Conservation (phyloP, 1,140 invertebrate species). For the Monomorium pharaonis region DNA sequence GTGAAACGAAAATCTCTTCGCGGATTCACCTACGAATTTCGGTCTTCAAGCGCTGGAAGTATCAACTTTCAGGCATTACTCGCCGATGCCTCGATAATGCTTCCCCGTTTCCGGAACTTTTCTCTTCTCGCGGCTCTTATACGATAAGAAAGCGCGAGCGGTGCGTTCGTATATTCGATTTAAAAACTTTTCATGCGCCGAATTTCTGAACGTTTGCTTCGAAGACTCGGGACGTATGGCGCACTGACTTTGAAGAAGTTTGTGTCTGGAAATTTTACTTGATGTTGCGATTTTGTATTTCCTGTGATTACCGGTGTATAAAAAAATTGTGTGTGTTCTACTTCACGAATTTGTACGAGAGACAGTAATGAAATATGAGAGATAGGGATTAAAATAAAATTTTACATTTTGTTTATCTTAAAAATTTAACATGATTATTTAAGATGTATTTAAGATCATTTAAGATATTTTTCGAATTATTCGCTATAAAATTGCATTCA, state of each 20-base stretch:
- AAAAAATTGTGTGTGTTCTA: background rate
- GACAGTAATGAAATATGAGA: background rate
- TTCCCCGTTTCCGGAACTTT: constrained; percentile 35
- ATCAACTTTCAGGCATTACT: constrained; percentile 41
- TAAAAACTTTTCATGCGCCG: constrained; percentile 37
- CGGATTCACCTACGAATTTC: constrained; percentile 19
- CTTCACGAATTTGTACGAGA: background rate
- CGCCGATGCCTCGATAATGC: constrained; percentile 34
- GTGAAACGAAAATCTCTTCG: background rate
- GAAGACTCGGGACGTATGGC: background rate
- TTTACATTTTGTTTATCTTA: background rate
- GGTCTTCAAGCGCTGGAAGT: background rate
- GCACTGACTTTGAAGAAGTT: background rate
- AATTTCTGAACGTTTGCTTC: constrained; percentile 11
- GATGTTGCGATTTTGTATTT: background rate
- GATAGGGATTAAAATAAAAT: background rate
- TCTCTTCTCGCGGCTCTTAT: background rate
- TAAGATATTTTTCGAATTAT: background rate
- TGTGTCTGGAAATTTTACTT: constrained; percentile 5
- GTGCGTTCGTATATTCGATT: background rate
- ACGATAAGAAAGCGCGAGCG: background rate
- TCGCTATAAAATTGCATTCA: background rate
- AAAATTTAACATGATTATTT: background rate
- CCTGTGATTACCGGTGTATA: background rate
- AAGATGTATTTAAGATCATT: constrained; percentile 4